These are phyloP conservation scores for Amphiura filiformis DNA, from an alignment of 35 echinoderm and acorn worm species.

Conservation along the genomic window DNA sequence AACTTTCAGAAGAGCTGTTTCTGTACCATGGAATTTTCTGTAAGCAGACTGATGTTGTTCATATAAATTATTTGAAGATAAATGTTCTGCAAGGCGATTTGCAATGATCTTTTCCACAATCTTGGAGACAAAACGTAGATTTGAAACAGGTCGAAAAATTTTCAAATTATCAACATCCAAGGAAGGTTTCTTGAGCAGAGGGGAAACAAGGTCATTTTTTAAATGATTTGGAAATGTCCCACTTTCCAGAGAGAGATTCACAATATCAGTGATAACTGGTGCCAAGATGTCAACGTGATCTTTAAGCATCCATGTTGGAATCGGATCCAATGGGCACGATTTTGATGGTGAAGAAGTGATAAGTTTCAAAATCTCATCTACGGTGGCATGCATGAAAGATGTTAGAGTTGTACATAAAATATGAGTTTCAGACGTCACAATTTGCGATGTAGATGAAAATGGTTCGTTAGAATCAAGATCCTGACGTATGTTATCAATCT, in stretches of 20 bases:
- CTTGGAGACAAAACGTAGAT: slow-evolving; percentile 31
- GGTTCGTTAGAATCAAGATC: neutral
- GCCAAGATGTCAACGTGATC: neutral
- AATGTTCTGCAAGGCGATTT: neutral
- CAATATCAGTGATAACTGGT: slow-evolving; percentile 24
- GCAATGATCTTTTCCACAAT: slow-evolving; percentile 22
- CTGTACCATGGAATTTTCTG: slow-evolving; percentile 22
- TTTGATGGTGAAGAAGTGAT: slow-evolving; percentile 2
- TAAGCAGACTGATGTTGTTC: slow-evolving; percentile 55
- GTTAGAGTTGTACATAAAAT: neutral
- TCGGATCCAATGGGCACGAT: slow-evolving; percentile 15
- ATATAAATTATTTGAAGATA: slow-evolving; percentile 45
- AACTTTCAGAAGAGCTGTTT: slow-evolving; percentile 40
- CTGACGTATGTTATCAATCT: neutral
- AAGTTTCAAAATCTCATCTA: neutral
- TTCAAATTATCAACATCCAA: slow-evolving; percentile 31
- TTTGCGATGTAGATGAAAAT: neutral
- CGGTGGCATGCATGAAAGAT: neutral
- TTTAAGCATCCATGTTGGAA: slow-evolving; percentile 35
- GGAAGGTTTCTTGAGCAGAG: slow-evolving; percentile 10
- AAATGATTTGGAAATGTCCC: slow-evolving; percentile 8
- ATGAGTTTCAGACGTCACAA: neutral
- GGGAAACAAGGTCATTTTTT: slow-evolving; percentile 16
- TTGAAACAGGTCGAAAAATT: slow-evolving; percentile 48
- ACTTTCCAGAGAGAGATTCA: slow-evolving; percentile 24